Evolutionary conservation across 2,113 vertebrate genomes (phyloP).

Genomic region (Origma solitaria): DNA sequence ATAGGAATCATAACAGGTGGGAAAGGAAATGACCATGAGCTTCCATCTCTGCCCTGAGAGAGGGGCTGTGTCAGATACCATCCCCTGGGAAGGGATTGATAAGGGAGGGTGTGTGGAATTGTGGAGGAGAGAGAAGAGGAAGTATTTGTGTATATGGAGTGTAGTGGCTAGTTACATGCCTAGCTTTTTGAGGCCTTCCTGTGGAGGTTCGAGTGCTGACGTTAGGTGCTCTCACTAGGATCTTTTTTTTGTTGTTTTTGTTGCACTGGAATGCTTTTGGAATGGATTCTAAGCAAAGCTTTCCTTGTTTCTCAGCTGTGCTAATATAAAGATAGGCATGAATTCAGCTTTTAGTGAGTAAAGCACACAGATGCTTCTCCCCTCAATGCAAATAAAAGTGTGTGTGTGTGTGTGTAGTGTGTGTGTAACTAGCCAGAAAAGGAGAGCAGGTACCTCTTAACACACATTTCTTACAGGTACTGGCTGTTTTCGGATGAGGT

Average conservation of each 20-base stretch:
- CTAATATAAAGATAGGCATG: background rate
- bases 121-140: background rate
- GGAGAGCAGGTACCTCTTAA: background rate
- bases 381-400: background rate
- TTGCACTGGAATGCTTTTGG: background rate
- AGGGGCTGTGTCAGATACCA: background rate
- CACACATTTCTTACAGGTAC: constrained; percentile 74
- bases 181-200: background rate
- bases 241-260: background rate
- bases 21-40: background rate
- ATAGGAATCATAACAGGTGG: constrained; percentile 93
- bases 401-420: background rate
- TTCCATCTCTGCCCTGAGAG: background rate
- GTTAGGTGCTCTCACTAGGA: background rate
- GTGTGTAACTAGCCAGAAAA: background rate
- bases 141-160: fast-evolving
- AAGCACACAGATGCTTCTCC: background rate
- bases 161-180: background rate
- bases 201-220: background rate
- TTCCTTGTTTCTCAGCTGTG: background rate
- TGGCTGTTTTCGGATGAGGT: constrained; percentile 97
- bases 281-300: background rate
- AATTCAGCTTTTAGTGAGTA: background rate
- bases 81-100: background rate
- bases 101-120: fast-evolving